Conservation (phyloP, 35 echinoderm and acorn worm genomes). For the Apostichopus californicus region DNA sequence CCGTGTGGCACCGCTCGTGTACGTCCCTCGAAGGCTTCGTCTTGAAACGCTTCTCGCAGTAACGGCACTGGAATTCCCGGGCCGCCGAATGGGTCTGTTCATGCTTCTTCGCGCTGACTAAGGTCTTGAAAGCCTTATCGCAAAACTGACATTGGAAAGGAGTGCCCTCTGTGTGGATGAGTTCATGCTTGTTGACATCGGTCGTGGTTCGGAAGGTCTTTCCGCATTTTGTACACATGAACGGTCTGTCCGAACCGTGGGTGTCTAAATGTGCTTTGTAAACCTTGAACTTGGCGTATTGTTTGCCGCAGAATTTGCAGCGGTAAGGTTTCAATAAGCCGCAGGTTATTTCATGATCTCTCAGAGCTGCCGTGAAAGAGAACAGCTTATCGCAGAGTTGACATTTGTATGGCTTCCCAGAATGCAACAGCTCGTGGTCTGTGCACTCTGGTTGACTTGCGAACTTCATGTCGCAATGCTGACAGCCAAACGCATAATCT, state of each 20-base stretch:
- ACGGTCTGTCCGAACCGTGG: slow-evolving; percentile 9
- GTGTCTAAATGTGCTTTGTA: slow-evolving; percentile 13
- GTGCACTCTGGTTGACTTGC: slow-evolving; percentile 36
- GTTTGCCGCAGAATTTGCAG: slow-evolving; percentile 25
- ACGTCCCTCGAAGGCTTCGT: background rate
- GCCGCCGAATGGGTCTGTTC: background rate
- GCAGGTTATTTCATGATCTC: background rate
- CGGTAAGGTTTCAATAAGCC: background rate
- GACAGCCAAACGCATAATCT: slow-evolving; percentile 45
- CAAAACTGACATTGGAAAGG: slow-evolving; percentile 31
- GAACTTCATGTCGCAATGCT: slow-evolving; percentile 59
- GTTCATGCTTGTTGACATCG: background rate
- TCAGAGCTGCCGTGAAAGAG: background rate
- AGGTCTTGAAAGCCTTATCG: slow-evolving; percentile 29
- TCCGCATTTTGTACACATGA: slow-evolving; percentile 6
- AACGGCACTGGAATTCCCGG: slow-evolving; percentile 6
- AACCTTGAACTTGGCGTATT: background rate
- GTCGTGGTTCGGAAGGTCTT: slow-evolving; percentile 27
- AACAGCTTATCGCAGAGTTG: background rate
- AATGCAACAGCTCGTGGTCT: slow-evolving; percentile 67
- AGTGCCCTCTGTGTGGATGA: slow-evolving; percentile 12
- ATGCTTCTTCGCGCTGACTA: background rate
- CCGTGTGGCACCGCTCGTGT: slow-evolving; percentile 38
- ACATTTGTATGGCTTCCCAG: slow-evolving; percentile 24
- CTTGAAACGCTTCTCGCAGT: slow-evolving; percentile 42